A percentile compares a stretch with the other conserved stretches of the same genome.
Evolutionary conservation across 92 coral and sea anemone genomes (phyloP).

Genomic region (Palythoa heliodiscus): DNA sequence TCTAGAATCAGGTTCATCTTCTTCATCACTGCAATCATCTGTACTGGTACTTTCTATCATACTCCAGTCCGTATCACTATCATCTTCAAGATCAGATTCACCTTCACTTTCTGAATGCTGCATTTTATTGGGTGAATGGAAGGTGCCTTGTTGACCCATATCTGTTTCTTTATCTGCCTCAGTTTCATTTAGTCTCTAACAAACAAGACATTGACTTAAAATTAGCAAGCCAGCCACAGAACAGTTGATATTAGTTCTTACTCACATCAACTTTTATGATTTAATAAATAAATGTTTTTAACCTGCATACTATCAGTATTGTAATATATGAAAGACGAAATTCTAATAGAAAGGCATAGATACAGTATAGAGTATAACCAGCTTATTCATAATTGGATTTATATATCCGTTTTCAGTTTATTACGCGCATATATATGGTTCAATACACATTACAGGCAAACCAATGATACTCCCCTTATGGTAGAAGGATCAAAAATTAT

Average conservation of each 20-base stretch:
- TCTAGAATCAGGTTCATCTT: too few species aligned
- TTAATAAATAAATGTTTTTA: too few species aligned
- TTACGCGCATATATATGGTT: too few species aligned
- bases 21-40: too few species aligned
- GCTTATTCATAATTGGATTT: not conserved
- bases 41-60: too few species aligned
- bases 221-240: not conserved
- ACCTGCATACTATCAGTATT: not conserved
- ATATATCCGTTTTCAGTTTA: too few species aligned
- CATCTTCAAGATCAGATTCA: not conserved
- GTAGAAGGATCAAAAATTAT: too few species aligned
- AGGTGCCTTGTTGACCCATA: not conserved
- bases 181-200: not conserved
- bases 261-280: not conserved
- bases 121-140: not conserved
- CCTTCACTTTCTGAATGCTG: not conserved
- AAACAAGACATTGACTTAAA: not conserved
- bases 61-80: too few species aligned
- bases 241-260: not conserved
- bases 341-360: not conserved
- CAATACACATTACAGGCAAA: too few species aligned
- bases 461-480: too few species aligned
- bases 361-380: not conserved
- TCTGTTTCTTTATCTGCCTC: not conserved
- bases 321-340: too few species aligned